These are phyloP conservation scores for Malthinus flaveolus DNA, from an alignment of 2,888 invertebrate genomes.

Conservation along the genomic window DNA sequence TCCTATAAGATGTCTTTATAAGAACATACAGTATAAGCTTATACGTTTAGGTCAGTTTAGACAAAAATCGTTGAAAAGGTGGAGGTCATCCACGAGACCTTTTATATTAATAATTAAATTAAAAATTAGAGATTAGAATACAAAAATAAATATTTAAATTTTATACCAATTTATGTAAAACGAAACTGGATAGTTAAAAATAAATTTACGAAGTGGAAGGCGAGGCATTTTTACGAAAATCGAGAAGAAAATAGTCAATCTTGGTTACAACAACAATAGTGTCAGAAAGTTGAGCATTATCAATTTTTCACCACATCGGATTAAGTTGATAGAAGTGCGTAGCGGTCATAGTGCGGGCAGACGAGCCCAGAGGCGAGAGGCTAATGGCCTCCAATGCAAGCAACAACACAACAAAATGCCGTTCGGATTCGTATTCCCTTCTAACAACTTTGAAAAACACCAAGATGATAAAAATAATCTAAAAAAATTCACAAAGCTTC, in stretches of 20 bases:
- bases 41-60: too few relatives aligned
- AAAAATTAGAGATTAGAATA: too few relatives aligned
- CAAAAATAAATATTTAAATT: too few relatives aligned
- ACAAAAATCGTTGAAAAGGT: too few relatives aligned
- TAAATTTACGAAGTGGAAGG: too few relatives aligned
- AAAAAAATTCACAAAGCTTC: neutral
- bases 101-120: too few relatives aligned
- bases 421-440: slow-evolving; percentile 1
- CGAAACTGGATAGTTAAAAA: too few relatives aligned
- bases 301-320: slow-evolving; percentile 19
- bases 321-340: slow-evolving; percentile 10
- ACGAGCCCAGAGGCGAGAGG: slow-evolving; percentile 40
- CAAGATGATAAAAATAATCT: neutral
- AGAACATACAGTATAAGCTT: too few relatives aligned
- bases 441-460: neutral
- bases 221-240: too few relatives aligned
- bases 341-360: slow-evolving; percentile 42
- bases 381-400: slow-evolving; percentile 37
- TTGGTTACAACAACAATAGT: neutral
- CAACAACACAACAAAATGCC: slow-evolving; percentile 14
- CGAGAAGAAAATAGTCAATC: neutral
- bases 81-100: too few relatives aligned
- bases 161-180: too few relatives aligned
- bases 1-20: too few relatives aligned
- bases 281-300: slow-evolving; percentile 7